phyloP scores from a whole-genome alignment of 2,113 vertebrate species.

The Electrona antarctica region DNA sequence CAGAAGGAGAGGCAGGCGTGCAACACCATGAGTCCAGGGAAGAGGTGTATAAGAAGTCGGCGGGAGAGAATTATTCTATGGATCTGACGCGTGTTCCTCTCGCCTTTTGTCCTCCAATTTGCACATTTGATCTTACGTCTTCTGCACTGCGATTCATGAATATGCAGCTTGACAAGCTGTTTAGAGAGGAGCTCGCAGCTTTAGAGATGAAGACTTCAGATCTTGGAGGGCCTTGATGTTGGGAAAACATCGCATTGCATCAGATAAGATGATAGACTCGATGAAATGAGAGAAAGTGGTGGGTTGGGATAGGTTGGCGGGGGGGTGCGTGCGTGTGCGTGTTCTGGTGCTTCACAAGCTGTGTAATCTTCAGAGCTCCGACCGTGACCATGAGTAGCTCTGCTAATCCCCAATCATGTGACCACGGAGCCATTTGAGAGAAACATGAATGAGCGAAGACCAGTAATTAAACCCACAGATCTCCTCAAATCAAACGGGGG shows the following conservation, averaged over 20 bases:
- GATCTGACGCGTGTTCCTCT: neutral
- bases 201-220: neutral
- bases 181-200: neutral
- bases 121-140: neutral
- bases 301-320: neutral
- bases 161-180: slow-evolving; percentile 25
- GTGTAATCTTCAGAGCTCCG: slow-evolving; percentile 64
- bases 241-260: slow-evolving; percentile 27
- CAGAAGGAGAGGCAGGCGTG: neutral
- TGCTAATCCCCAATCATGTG: slow-evolving; percentile 66
- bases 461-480: slow-evolving; percentile 62
- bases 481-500: slow-evolving; percentile 57
- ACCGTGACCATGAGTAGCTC: slow-evolving; percentile 49
- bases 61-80: neutral
- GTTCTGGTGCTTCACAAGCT: slow-evolving; percentile 40
- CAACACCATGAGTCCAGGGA: slow-evolving; percentile 7
- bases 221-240: slow-evolving; percentile 16
- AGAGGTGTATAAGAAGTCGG: slow-evolving; percentile 10
- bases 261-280: slow-evolving; percentile 17
- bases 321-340: slow-evolving; percentile 22
- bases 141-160: slow-evolving; percentile 6
- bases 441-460: slow-evolving; percentile 59
- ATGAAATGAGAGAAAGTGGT: slow-evolving; percentile 6
- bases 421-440: slow-evolving; percentile 56
- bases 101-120: slow-evolving; percentile 4